phyloP scores from a whole-genome alignment of 1,140 invertebrate genomes.

The Gryon sp. region DNA sequence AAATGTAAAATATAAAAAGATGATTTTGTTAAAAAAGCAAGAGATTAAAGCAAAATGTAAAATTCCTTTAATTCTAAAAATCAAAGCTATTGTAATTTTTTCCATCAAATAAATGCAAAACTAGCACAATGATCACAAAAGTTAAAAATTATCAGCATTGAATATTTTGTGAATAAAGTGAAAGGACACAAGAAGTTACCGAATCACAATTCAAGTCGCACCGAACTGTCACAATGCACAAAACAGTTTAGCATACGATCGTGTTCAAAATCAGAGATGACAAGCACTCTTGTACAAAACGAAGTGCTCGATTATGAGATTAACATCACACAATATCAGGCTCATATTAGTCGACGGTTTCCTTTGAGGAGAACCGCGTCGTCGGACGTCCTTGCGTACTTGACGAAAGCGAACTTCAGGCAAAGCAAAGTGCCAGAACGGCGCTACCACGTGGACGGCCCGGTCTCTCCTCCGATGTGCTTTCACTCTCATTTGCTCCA shows the following conservation, averaged over 20 bases:
- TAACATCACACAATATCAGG: conserved; percentile 25
- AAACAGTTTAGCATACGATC: conserved; percentile 12
- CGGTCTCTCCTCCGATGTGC: conserved; percentile 34
- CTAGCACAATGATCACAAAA: background rate
- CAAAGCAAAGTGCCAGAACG: conserved; percentile 1
- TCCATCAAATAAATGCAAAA: background rate
- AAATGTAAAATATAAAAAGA: too few relatives aligned
- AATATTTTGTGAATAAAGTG: background rate
- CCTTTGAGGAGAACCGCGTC: conserved; percentile 26
- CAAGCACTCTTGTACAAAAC: background rate
- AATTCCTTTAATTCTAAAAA: too few relatives aligned
- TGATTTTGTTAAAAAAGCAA: too few relatives aligned
- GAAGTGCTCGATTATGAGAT: conserved; percentile 22
- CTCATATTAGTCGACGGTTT: conserved; percentile 36
- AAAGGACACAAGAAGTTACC: too few relatives aligned
- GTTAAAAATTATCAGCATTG: background rate
- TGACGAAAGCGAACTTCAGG: conserved; percentile 35
- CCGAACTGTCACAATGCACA: background rate
- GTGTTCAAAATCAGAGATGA: background rate
- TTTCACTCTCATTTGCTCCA: conserved; percentile 49
- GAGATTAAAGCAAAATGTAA: too few relatives aligned
- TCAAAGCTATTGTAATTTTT: too few relatives aligned
- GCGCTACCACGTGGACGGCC: conserved; percentile 42
- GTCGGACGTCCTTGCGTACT: conserved; percentile 50
- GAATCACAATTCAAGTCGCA: background rate